Base-by-base conservation (phyloP, 2,797 vertebrate species). In the Argya squamiceps region DNA sequence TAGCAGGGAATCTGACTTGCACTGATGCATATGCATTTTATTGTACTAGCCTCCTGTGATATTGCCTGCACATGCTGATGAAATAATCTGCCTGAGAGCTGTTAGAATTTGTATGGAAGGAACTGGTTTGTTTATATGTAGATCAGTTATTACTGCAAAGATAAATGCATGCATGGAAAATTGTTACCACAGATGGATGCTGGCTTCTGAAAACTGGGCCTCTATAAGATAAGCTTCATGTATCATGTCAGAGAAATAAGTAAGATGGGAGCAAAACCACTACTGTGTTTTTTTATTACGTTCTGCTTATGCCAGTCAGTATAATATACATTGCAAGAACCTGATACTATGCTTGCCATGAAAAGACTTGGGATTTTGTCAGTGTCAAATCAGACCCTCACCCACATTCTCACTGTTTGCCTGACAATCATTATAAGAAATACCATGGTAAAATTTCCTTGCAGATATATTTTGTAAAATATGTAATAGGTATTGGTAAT, bases 71-170 rank as follows among this genome's bases (percentile, higher is more conserved):
- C 11, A 19, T 94, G 91, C 77, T 74, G 68, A 80, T 80, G 94
- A 88, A 85, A 71, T 78, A 86, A 21, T 90, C 79, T 95, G 69
- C 65, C 91, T 39, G 73, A 88, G 79, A 97, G 88, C 88, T 92
- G 76, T 78, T 78, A 75, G 85, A 94, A 89, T 92, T 91, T 92
- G 88, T 91, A 71, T 92, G 92, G 85, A 44, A 78, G 70, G 50
- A 83, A 36, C 49, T 46, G 49, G 49, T 92, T 95, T 93, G 91
- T 96, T 89, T 95, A 68, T 69, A 89, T 88, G 92, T 86, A 95
- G 88, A 94, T 92, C 55, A 65, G 86, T 86, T 95, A 70, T 76
- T 92, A 52, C 63, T 67, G 93, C 34, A 39, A 73, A 86, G 85
- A 67, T 58, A 84, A 92, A 73, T 52, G 47, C 41, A 29, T 49